These are phyloP conservation scores for Adrianichthys oophorus DNA, from an alignment of 2,797 vertebrate genomes.

Conservation along the genomic window DNA sequence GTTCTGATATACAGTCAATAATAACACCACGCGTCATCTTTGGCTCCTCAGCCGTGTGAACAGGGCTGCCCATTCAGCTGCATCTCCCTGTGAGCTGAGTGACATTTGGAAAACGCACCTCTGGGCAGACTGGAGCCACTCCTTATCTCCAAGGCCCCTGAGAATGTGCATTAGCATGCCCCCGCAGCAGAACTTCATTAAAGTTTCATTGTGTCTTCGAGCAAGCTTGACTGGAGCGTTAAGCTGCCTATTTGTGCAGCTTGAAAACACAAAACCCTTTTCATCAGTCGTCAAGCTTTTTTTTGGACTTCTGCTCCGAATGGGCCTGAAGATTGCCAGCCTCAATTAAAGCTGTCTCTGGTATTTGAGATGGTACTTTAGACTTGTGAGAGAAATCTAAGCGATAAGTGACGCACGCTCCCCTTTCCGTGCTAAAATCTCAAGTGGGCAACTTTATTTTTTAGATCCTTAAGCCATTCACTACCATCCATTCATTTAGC, in stretches of 20 bases:
- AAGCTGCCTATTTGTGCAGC: slow-evolving; percentile 29
- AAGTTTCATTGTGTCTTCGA: slow-evolving; percentile 58
- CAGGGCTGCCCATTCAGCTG: slow-evolving; percentile 8
- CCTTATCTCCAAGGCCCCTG: slow-evolving; percentile 15
- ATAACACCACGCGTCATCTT: slow-evolving; percentile 8
- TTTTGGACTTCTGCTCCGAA: slow-evolving; percentile 15
- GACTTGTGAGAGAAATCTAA: slow-evolving; percentile 10
- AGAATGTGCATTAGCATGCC: slow-evolving; percentile 36
- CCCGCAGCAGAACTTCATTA: slow-evolving; percentile 56
- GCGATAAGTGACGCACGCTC: slow-evolving; percentile 4
- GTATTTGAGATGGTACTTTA: slow-evolving; percentile 24
- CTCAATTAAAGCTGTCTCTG: slow-evolving; percentile 40
- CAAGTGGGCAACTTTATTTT: not conserved
- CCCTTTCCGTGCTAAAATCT: slow-evolving; percentile 3
- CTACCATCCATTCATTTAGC: not conserved
- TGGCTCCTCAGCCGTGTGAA: slow-evolving; percentile 4
- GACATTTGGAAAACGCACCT: slow-evolving; percentile 40
- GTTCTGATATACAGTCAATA: not conserved
- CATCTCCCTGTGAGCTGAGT: slow-evolving; percentile 18
- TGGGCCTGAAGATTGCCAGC: slow-evolving; percentile 24
- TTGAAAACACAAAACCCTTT: slow-evolving; percentile 25
- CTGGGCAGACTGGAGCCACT: slow-evolving; percentile 26
- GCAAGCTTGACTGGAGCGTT: slow-evolving; percentile 37
- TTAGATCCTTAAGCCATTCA: not conserved
- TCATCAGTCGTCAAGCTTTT: slow-evolving; percentile 1